phyloP scores from a whole-genome alignment of 2,888 invertebrate species.

The Caenorhabditis drosophilae region DNA sequence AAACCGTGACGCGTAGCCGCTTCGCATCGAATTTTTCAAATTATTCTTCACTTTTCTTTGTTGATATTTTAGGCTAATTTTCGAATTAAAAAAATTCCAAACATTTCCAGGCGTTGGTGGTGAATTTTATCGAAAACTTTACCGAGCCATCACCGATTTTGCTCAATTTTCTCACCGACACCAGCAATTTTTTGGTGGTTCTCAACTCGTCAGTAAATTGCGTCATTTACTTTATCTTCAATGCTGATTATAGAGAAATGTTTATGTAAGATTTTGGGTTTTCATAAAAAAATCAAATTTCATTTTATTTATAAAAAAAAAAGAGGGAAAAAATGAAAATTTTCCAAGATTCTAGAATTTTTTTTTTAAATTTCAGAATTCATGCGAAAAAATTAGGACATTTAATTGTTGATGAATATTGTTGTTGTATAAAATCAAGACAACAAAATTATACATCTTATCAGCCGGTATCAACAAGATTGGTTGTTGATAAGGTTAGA shows the following conservation, averaged over 20 bases:
- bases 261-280: conserved; percentile 43
- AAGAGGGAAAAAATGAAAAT: too few relatives aligned
- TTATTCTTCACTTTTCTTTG: neutral
- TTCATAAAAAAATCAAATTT: neutral
- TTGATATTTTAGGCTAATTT: neutral
- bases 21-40: conserved; percentile 1
- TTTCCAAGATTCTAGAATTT: too few relatives aligned
- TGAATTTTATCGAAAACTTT: conserved; percentile 68
- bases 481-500: conserved; percentile 30
- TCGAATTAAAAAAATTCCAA: neutral
- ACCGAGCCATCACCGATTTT: conserved; percentile 64
- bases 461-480: conserved; percentile 35
- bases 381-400: conserved; percentile 20
- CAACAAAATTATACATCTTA: conserved; percentile 22
- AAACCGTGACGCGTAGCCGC: too few relatives aligned
- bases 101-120: conserved; percentile 58
- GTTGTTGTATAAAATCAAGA: conserved; percentile 25
- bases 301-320: too few relatives aligned
- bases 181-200: conserved; percentile 68
- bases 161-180: conserved; percentile 66
- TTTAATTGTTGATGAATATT: conserved; percentile 31
- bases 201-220: conserved; percentile 69
- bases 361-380: conserved; percentile 12
- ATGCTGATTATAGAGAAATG: conserved; percentile 62
- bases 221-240: conserved; percentile 67